Evolutionary conservation across 1,140 invertebrate genomes (phyloP).

Genomic region (Drosophila biarmipes): DNA sequence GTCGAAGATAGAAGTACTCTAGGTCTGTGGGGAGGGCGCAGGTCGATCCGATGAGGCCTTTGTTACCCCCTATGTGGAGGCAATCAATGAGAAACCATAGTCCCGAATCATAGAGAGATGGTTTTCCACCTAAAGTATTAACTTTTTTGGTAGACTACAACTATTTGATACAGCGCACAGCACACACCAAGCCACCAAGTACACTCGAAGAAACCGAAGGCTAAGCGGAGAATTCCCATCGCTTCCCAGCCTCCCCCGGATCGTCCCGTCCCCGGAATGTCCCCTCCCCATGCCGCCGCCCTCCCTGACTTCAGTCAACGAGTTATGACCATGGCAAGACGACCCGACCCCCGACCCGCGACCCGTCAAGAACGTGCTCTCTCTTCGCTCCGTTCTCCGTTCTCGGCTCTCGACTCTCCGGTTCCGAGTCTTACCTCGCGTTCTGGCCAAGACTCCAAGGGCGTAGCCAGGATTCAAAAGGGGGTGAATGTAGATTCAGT

Average conservation of each 20-base stretch:
- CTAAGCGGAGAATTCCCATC: conserved; percentile 47
- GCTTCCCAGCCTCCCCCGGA: conserved; percentile 20
- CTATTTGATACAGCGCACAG: not conserved
- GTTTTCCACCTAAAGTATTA: not conserved
- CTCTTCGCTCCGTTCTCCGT: conserved; percentile 11
- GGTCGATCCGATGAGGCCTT: not conserved
- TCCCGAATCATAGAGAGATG: too few species aligned
- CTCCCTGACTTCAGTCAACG: conserved; percentile 37
- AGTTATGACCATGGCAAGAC: conserved; percentile 61
- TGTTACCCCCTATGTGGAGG: too few species aligned
- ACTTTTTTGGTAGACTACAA: not conserved
- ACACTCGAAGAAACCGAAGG: conserved; percentile 72
- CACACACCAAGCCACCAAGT: conserved; percentile 28
- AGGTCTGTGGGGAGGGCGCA: not conserved
- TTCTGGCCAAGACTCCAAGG: conserved; percentile 9
- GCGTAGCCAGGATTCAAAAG: not conserved
- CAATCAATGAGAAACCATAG: too few species aligned
- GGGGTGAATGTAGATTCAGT: not conserved
- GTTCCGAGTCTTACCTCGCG: conserved; percentile 2
- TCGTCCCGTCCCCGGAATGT: not conserved
- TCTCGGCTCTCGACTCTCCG: conserved; percentile 15
- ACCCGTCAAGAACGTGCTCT: conserved; percentile 62
- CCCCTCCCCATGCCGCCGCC: not conserved
- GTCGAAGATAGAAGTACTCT: conserved; percentile 33
- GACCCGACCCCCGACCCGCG: conserved; percentile 59